Evolutionary conservation across 2,113 vertebrate genomes (phyloP).

Genomic region (Dolichallabes microphthalmus): DNA sequence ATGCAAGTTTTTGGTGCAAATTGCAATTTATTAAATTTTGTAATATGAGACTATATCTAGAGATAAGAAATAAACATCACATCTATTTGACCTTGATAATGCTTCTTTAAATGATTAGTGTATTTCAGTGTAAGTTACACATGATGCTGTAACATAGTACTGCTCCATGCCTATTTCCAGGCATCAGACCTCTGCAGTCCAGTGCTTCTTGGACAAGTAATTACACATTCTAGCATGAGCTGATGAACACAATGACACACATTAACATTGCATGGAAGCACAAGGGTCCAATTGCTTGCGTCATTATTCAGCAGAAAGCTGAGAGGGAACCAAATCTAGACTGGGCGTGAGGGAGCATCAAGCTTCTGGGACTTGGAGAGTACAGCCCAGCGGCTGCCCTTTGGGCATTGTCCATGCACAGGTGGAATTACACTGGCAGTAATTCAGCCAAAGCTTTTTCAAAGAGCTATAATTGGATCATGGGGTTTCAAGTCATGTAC

Average conservation of each 20-base stretch:
- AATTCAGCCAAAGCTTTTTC: conserved; percentile 56
- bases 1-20: neutral
- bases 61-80: neutral
- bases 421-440: conserved; percentile 73
- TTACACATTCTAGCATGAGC: conserved; percentile 69
- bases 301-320: conserved; percentile 72
- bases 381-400: conserved; percentile 59
- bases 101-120: conserved; percentile 17
- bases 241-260: conserved; percentile 65
- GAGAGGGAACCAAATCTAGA: conserved; percentile 73
- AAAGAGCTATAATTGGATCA: conserved; percentile 60
- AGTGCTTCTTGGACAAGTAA: conserved; percentile 54
- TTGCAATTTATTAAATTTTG: neutral
- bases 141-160: conserved; percentile 47
- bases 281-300: conserved; percentile 67
- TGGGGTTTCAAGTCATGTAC: conserved; percentile 44
- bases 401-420: conserved; percentile 63
- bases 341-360: conserved; percentile 52
- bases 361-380: conserved; percentile 59
- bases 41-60: neutral
- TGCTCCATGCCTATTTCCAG: conserved; percentile 34
- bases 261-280: conserved; percentile 61
- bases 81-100: conserved; percentile 5
- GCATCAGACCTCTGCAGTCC: conserved; percentile 35
- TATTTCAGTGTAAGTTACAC: conserved; percentile 14